phyloP scores from a whole-genome alignment of 2,888 invertebrate species.

The Corbicula japonica region DNA sequence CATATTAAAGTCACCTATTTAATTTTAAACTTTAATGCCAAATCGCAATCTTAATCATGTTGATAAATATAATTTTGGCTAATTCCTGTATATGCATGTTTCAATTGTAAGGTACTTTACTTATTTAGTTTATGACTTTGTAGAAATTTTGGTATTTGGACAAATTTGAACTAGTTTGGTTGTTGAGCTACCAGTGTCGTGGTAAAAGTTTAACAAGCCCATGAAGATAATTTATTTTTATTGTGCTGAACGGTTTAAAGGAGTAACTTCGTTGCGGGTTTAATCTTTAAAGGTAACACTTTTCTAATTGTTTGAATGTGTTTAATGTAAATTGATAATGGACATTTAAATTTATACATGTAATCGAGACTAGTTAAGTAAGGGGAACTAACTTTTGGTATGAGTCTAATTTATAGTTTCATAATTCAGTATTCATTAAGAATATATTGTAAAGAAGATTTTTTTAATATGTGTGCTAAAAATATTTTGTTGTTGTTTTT shows the following conservation, averaged over 20 bases:
- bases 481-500: too few relatives aligned
- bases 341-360: too few relatives aligned
- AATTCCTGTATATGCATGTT: constrained; percentile 50
- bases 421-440: too few relatives aligned
- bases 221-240: background rate
- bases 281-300: too few relatives aligned
- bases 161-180: constrained; percentile 20
- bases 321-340: too few relatives aligned
- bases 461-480: too few relatives aligned
- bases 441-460: too few relatives aligned
- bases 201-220: constrained; percentile 5
- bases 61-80: constrained; percentile 47
- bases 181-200: constrained; percentile 14
- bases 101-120: constrained; percentile 31
- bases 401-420: too few relatives aligned
- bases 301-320: too few relatives aligned
- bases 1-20: constrained; percentile 35
- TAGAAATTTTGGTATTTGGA: constrained; percentile 53
- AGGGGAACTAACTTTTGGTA: too few relatives aligned
- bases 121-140: constrained; percentile 23
- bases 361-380: too few relatives aligned
- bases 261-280: too few relatives aligned
- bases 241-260: constrained; percentile 4
- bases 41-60: constrained; percentile 37
- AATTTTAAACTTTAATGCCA: constrained; percentile 42